Percentiles rank a stretch among this genome's conserved stretches.
Conservation (phyloP, 2,888 invertebrate species). For the Cryptus armator region DNA sequence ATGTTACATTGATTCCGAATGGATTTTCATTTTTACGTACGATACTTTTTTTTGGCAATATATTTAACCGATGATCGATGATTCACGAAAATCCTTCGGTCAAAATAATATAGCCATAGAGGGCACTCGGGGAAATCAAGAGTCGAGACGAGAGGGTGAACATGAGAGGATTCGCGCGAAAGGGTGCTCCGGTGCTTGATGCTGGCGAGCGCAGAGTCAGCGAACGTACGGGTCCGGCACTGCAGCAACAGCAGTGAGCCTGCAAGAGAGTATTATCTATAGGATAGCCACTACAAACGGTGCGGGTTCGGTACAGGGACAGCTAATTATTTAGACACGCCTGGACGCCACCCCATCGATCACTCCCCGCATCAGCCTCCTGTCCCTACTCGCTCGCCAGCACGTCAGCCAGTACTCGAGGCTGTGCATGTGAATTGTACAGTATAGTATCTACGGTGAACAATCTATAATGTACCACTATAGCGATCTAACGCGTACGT, state of each 20-base stretch:
- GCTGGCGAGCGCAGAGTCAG: slow-evolving; percentile 75
- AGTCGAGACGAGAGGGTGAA: slow-evolving; percentile 42
- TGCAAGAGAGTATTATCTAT: slow-evolving; percentile 76
- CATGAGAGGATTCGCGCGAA: slow-evolving; percentile 51
- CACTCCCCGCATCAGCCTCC: slow-evolving; percentile 78
- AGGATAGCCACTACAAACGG: slow-evolving; percentile 82
- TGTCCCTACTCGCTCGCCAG: slow-evolving; percentile 61
- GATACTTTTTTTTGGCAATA: neutral
- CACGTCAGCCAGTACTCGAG: slow-evolving; percentile 58
- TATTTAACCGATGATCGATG: neutral
- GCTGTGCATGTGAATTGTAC: slow-evolving; percentile 59
- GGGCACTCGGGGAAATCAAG: slow-evolving; percentile 44
- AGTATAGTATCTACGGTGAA: slow-evolving; percentile 52
- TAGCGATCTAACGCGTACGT: slow-evolving; percentile 37
- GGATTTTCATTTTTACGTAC: neutral
- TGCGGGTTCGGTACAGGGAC: slow-evolving; percentile 82
- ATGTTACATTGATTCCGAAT: neutral
- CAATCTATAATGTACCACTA: slow-evolving; percentile 48
- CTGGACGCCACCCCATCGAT: slow-evolving; percentile 84
- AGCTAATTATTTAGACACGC: slow-evolving; percentile 85
- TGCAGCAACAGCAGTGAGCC: slow-evolving; percentile 30
- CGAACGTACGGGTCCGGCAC: slow-evolving; percentile 71
- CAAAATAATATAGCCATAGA: slow-evolving; percentile 1
- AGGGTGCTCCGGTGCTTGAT: slow-evolving; percentile 45
- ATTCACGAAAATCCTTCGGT: slow-evolving; percentile 40